phyloP scores from a whole-genome alignment of 1,140 invertebrate genomes.

The Trigoniulus corallinus region DNA sequence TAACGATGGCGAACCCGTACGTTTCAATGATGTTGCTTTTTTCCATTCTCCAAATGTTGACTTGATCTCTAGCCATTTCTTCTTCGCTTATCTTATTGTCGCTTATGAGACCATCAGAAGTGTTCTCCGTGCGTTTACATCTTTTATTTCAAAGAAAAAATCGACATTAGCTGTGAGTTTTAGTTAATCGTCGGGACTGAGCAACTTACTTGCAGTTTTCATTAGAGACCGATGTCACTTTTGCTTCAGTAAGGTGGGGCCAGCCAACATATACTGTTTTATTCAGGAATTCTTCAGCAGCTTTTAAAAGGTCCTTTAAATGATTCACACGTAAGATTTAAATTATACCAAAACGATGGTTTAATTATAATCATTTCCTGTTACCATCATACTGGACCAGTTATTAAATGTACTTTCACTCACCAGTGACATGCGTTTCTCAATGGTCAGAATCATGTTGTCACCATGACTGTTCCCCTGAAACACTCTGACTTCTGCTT shows the following conservation, averaged over 20 bases:
- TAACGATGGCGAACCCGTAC: neutral
- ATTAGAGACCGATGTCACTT: constrained; percentile 38
- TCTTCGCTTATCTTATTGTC: neutral
- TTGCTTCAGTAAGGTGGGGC: constrained; percentile 69
- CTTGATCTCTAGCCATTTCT: neutral
- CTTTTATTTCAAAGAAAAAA: neutral
- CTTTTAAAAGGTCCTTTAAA: constrained; percentile 21
- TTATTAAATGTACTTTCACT: neutral
- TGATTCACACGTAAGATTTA: no score
- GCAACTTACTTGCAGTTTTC: constrained; percentile 19
- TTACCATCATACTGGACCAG: no score
- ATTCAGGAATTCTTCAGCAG: constrained; percentile 46
- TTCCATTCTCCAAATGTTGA: neutral
- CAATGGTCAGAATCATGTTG: constrained; percentile 59
- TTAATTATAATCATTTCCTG: no score
- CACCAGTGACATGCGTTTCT: constrained; percentile 12
- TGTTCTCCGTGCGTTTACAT: no score
- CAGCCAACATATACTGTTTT: constrained; percentile 62
- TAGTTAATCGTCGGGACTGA: neutral
- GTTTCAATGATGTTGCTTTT: neutral
- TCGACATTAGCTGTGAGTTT: neutral
- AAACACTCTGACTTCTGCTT: constrained; percentile 66
- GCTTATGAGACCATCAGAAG: no score
- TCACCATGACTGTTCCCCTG: constrained; percentile 57
- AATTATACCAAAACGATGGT: no score